Conservation (phyloP, 2,888 invertebrate species). For the Uloborus plumipes region DNA sequence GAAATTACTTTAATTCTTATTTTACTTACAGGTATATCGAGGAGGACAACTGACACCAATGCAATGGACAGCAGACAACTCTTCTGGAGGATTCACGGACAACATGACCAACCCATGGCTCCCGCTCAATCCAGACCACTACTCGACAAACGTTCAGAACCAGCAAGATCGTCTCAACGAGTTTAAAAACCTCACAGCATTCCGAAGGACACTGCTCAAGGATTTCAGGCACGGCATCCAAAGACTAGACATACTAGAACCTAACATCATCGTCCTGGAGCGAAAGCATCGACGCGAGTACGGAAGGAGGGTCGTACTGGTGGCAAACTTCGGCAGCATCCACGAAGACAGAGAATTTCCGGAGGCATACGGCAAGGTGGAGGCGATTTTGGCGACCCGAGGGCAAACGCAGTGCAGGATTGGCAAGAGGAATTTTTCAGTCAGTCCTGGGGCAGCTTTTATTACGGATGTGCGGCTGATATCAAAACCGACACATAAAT, state of each 20-base stretch:
- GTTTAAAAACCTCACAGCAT: background rate
- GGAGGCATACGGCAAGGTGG: conserved; percentile 30
- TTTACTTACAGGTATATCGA: conserved; percentile 71
- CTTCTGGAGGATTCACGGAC: conserved; percentile 66
- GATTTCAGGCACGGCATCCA: conserved; percentile 1
- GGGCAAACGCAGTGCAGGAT: conserved; percentile 33
- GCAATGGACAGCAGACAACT: conserved; percentile 74
- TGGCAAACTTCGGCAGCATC: conserved; percentile 42
- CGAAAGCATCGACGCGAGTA: conserved; percentile 22
- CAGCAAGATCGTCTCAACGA: conserved; percentile 35
- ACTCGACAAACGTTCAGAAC: conserved; percentile 68
- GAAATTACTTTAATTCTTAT: background rate
- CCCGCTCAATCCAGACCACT: conserved; percentile 73
- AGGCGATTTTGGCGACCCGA: conserved; percentile 8
- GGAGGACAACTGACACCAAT: conserved; percentile 81
- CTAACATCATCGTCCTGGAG: conserved; percentile 37
- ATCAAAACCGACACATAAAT: background rate
- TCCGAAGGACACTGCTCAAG: conserved; percentile 6
- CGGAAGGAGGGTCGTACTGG: conserved; percentile 31
- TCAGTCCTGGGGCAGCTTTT: conserved; percentile 48
- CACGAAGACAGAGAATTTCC: conserved; percentile 46
- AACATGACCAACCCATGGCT: conserved; percentile 78
- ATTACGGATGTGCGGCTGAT: conserved; percentile 24
- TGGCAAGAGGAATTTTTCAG: conserved; percentile 27
- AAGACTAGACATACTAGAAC: conserved; percentile 32